Percentiles rank a stretch among this genome's conserved stretches.
Evolutionary conservation across 2,113 vertebrate genomes (phyloP).

Genomic region (Psittacus erithacus): DNA sequence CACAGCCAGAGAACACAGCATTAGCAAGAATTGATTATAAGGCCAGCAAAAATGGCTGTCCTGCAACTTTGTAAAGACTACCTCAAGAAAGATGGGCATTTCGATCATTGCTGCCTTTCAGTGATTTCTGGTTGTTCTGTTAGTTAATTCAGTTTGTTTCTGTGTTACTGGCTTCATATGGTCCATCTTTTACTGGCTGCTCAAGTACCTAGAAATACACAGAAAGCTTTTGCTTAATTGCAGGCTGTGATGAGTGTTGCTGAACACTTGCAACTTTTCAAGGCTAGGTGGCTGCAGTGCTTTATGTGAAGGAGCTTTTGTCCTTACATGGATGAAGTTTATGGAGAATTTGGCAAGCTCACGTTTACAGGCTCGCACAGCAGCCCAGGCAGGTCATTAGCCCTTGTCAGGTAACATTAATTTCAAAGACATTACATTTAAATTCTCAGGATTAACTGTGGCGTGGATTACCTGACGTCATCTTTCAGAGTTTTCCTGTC

Average conservation of each 20-base stretch:
- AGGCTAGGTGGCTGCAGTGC: slow-evolving; percentile 66
- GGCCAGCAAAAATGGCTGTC: background rate
- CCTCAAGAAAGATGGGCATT: background rate
- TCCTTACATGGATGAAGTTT: background rate
- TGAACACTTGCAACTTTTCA: slow-evolving; percentile 56
- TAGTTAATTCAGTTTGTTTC: background rate
- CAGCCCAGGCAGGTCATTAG: background rate
- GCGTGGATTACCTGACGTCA: background rate
- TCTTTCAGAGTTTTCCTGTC: background rate
- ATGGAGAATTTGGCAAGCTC: background rate
- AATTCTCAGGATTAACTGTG: background rate
- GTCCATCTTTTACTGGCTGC: background rate
- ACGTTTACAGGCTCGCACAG: background rate
- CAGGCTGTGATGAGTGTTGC: background rate
- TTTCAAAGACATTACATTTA: background rate
- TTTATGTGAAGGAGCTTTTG: slow-evolving; percentile 37
- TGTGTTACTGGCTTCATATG: background rate
- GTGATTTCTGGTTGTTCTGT: background rate
- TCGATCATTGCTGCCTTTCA: background rate
- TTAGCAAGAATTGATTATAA: slow-evolving; percentile 44
- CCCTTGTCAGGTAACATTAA: background rate
- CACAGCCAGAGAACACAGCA: background rate
- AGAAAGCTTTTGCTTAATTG: background rate
- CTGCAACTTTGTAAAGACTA: background rate
- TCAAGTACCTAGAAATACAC: background rate